These are phyloP conservation scores for Enteromius unitaeniatus DNA, from an alignment of 2,797 vertebrate genomes.

Conservation along the genomic window DNA sequence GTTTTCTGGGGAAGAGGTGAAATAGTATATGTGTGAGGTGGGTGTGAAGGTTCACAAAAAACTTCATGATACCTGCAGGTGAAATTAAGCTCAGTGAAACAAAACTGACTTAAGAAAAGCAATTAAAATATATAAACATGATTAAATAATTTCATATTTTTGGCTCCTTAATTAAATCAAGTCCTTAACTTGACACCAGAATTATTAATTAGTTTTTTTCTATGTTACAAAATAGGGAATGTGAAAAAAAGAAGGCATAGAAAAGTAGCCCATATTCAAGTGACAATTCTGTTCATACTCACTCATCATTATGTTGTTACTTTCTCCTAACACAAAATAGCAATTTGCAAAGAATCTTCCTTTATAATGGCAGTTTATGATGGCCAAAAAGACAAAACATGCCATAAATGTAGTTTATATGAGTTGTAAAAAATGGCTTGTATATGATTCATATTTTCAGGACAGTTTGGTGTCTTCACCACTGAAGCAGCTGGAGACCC, in stretches of 20 bases:
- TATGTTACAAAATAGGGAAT: not conserved
- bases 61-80: slow-evolving; percentile 14
- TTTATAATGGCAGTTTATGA: not conserved
- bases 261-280: not conserved
- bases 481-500: slow-evolving; percentile 20
- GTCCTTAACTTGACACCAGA: slow-evolving; percentile 56
- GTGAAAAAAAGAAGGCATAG: slow-evolving; percentile 10
- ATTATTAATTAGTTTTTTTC: not conserved
- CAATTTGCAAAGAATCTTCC: not conserved
- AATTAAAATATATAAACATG: slow-evolving; percentile 5
- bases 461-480: slow-evolving; percentile 33
- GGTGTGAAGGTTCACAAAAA: slow-evolving; percentile 47
- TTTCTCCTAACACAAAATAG: slow-evolving; percentile 1
- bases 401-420: not conserved
- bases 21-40: slow-evolving; percentile 34
- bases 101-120: slow-evolving; percentile 3
- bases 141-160: not conserved
- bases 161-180: not conserved
- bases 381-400: not conserved
- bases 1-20: slow-evolving; percentile 32
- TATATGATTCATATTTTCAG: not conserved
- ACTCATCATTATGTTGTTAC: not conserved
- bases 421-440: not conserved
- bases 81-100: slow-evolving; percentile 25
- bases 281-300: not conserved